Evolutionary conservation across 2,888 invertebrate genomes (phyloP).

Genomic region (Notodonta dromedarius): DNA sequence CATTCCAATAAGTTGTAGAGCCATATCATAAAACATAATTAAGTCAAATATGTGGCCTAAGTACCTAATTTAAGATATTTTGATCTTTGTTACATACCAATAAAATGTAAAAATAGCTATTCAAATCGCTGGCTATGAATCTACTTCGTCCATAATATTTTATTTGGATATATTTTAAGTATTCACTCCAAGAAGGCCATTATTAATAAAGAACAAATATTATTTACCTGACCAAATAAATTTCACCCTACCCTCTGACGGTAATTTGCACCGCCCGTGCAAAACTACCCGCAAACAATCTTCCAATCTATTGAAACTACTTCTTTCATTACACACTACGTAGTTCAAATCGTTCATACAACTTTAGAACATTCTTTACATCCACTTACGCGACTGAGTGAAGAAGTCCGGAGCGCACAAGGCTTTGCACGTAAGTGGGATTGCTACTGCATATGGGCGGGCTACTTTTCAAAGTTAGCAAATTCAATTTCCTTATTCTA

Average conservation of each 20-base stretch:
- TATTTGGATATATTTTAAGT: too few relatives aligned
- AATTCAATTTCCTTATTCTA: constrained; percentile 50
- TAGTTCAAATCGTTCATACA: constrained; percentile 38
- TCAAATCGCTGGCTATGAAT: too few relatives aligned
- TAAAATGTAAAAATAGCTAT: too few relatives aligned
- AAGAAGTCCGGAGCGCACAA: constrained; percentile 17
- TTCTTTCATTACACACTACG: constrained; percentile 31
- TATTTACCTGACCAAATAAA: background rate
- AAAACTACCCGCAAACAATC: constrained; percentile 18
- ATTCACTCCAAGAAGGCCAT: too few relatives aligned
- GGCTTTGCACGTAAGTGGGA: constrained; percentile 14
- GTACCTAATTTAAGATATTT: too few relatives aligned
- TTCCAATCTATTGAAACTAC: constrained; percentile 30
- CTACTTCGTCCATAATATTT: too few relatives aligned
- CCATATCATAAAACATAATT: too few relatives aligned
- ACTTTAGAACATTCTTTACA: constrained; percentile 43
- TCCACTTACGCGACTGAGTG: constrained; percentile 29
- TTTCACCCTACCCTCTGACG: background rate
- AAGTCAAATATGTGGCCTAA: too few relatives aligned
- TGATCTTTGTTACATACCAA: too few relatives aligned
- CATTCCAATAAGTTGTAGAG: too few relatives aligned
- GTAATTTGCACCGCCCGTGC: background rate
- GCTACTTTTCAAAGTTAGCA: constrained; percentile 40
- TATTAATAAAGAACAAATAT: too few relatives aligned
- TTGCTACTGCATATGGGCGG: constrained; percentile 33